These are phyloP conservation scores for Lontra canadensis DNA, from an alignment of 2,113 vertebrate genomes.

Conservation along the genomic window DNA sequence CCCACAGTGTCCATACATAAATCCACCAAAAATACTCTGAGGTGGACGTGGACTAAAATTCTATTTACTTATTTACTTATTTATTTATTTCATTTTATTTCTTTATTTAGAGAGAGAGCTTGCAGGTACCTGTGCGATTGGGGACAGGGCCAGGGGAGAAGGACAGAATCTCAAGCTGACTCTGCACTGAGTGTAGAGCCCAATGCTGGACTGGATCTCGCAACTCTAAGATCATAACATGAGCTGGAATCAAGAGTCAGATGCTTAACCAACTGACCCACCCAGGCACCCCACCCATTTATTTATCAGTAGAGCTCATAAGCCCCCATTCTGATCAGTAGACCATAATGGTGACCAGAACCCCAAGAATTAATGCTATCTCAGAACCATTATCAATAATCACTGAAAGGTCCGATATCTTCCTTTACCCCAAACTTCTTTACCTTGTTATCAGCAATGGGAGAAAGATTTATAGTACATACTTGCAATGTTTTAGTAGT, in stretches of 20 bases:
- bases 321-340: background rate
- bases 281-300: background rate
- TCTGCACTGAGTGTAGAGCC: background rate
- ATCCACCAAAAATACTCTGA: background rate
- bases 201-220: background rate
- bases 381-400: background rate
- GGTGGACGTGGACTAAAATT: background rate
- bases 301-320: background rate
- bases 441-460: background rate
- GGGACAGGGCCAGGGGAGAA: too few relatives aligned
- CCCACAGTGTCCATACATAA: background rate
- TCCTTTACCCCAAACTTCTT: background rate
- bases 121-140: rapidly evolving
- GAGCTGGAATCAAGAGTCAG: background rate
- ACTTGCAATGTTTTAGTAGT: background rate
- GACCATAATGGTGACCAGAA: background rate
- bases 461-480: background rate
- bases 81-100: background rate
- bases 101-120: background rate
- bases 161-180: background rate
- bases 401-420: background rate
- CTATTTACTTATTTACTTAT: background rate
- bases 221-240: background rate
- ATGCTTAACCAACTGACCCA: background rate
- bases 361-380: background rate